Evolutionary conservation across 2,113 vertebrate genomes (phyloP), one percentile per base, ranked within the genome.

Genomic region (Elachura formosa): DNA sequence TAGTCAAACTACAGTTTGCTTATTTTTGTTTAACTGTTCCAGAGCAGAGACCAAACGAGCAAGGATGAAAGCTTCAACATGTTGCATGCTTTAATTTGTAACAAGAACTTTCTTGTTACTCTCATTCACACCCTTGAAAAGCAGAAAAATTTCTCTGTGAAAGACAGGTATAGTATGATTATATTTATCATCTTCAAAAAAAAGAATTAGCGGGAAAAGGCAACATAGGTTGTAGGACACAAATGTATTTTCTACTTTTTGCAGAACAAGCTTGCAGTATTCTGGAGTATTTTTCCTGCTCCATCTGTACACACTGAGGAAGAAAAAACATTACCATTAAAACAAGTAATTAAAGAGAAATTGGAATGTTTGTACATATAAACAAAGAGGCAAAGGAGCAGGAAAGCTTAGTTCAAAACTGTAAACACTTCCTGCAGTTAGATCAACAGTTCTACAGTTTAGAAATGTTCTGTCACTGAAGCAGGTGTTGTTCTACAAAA

Each of bases 101-200:
- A 98, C 93, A 98, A 98, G 95, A 97, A 96, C 87, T 98, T 98
- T 96, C 97, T 98, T 90, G 97, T 98, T 71, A 97, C 96, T 59
- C 96, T 98, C 89, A 98, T 98, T 96, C 98, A 98, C 81, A 98
- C 97, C 67, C 97, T 98, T 77, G 98, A 98, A 97, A 98, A 98
- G 87, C 98, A 98, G 96, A 98, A 97, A 94, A 98, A 97, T 94
- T 98, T 98, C 96, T 97, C 98, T 38, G 97, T 98, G 84, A 98
- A 98, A 92, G 98, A 98, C 96, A 98, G 98, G 98, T 98, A 98
- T 89, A 82, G 87, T 96, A 96, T 90, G 54, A 81, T 95, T 93
- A 84, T 54, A 80, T 67, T 94, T 96, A 88, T 93, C 40, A 81
- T 67, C 67, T 96, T 94, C 91, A 94, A 93, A 85, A 67, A 59